Evolutionary conservation across 1,140 invertebrate genomes (phyloP).

Genomic region (Diuraphis noxia): DNA sequence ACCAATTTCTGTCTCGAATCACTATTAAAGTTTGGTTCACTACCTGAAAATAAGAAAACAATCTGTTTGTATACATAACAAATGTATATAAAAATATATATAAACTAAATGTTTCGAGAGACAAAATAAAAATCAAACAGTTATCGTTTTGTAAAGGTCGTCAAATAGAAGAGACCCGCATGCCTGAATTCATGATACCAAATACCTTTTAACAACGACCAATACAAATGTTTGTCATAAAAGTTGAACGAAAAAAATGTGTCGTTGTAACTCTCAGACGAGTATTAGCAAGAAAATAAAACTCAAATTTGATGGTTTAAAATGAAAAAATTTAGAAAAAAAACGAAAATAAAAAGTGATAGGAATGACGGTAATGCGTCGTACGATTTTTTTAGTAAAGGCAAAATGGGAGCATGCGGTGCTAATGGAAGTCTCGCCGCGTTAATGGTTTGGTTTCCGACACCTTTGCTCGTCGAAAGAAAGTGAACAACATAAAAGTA

Average conservation of each 20-base stretch:
- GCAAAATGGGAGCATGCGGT: constrained; percentile 40
- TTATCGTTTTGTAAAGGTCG: constrained; percentile 2
- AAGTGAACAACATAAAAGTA: constrained; percentile 48
- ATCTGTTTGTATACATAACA: not conserved
- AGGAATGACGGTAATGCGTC: constrained; percentile 39
- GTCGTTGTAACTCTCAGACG: not conserved
- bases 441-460: constrained; percentile 51
- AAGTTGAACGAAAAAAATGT: not conserved
- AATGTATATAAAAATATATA: not conserved
- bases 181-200: not conserved
- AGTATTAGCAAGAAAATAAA: constrained; percentile 23
- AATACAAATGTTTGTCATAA: constrained; percentile 29
- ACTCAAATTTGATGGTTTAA: not conserved
- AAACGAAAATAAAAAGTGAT: constrained; percentile 25
- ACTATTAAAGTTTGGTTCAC: not conserved
- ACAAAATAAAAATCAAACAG: not conserved
- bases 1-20: not conserved
- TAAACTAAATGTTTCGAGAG: not conserved
- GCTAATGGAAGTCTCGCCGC: constrained; percentile 51
- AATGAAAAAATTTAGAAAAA: not conserved
- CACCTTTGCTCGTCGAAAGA: constrained; percentile 34
- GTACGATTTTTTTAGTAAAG: constrained; percentile 19
- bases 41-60: not conserved
- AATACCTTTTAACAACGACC: constrained; percentile 1
- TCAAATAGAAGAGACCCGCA: not conserved